Base-by-base conservation (phyloP, 92 coral and sea anemone species). In the Scolanthus callimorphus region DNA sequence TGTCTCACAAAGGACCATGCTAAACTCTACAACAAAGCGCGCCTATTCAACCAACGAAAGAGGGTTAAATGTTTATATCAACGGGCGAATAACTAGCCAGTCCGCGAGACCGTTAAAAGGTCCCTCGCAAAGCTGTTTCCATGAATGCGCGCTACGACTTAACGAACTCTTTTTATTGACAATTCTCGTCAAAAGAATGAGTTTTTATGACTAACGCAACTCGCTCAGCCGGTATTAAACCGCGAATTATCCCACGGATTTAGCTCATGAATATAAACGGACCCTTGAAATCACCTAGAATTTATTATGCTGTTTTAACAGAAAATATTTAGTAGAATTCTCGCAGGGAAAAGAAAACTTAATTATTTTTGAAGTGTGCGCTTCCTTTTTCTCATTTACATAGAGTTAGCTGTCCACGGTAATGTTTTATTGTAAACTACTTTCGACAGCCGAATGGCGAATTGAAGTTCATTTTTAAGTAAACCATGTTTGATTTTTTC, bases 1-100 rank as follows among this genome's bases (percentile, higher is more conserved):
- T 83, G 90, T 78, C 60, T 31, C 44, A 82, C 76, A 82, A 71
- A 75, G 59, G 88, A 45, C 76, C 80, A 77, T 86, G 86, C 83
- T 70, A 81, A 70, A 61, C 59, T 62, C 58, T 56, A 58, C 34
- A 67, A 76, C 79, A 67, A 72, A 59, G 57, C 85, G 46, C 29
- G 49, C 34, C 39, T 39, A 55, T 70, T 86, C 67, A 82, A 72
- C 57, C 57, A 71, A 57, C 57, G 74, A 75, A 65, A 67, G 77
- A 69, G 66, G 62, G 69, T 34, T 76, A 62, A 62, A 64, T 57
- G 74, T 73, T 85, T 70, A 49, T 76, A 71, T 59, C 73, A 21
- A 31, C 60, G 59, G 65, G 29, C 58, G 77, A 83, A 73, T 73
- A 57, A 6, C 15, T 15, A 15, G 43, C 9, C 43, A 6, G n/a